These are phyloP conservation scores for Clitarchus hookeri DNA, from an alignment of 2,888 invertebrate genomes.

Conservation along the genomic window DNA sequence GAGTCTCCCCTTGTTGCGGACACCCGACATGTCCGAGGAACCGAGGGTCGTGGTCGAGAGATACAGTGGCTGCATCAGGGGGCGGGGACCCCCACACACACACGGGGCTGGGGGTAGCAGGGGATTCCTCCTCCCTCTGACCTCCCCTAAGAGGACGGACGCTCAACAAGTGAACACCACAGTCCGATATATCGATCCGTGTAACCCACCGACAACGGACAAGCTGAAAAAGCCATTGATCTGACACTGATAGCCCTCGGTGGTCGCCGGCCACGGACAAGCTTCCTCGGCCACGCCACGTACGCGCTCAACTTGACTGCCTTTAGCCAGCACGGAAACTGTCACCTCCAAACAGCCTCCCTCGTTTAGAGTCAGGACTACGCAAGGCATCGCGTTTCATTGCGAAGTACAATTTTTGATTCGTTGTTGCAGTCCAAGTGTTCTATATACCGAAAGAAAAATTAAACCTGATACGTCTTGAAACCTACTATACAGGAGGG, in stretches of 20 bases:
- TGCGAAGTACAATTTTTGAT: too few species aligned
- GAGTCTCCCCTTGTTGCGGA: neutral
- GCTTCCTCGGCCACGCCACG: neutral
- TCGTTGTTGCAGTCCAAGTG: too few species aligned
- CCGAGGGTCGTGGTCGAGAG: neutral
- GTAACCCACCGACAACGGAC: constrained; percentile 29
- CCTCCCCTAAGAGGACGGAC: constrained; percentile 7
- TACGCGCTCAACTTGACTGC: neutral
- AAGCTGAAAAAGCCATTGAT: constrained; percentile 41
- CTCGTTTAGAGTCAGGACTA: too few species aligned
- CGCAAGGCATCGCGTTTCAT: too few species aligned
- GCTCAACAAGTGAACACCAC: constrained; percentile 40
- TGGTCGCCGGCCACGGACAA: constrained; percentile 30
- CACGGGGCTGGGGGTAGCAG: neutral
- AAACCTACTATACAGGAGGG: too few species aligned
- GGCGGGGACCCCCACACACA: neutral
- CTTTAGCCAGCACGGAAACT: neutral
- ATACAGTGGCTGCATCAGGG: neutral
- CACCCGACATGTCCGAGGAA: neutral
- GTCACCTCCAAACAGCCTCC: too few species aligned
- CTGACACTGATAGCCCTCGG: constrained; percentile 41
- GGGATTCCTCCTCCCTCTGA: neutral
- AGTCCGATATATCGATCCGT: constrained; percentile 38
- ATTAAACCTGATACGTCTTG: too few species aligned
- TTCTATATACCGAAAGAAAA: too few species aligned